These are phyloP conservation scores for Mactra quadrangularis DNA, from an alignment of 1,140 invertebrate genomes.

Conservation along the genomic window DNA sequence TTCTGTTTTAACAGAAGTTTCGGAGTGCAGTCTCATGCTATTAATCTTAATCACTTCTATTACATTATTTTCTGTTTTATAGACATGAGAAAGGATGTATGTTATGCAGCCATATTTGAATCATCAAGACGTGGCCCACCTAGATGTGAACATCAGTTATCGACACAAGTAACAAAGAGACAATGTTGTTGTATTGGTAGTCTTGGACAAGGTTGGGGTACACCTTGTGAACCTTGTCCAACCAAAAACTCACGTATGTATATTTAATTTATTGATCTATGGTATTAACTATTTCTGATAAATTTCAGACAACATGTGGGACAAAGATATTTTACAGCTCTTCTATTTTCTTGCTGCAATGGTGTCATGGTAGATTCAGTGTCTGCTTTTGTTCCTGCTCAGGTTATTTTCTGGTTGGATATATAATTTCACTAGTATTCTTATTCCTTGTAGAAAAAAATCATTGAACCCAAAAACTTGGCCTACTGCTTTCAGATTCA, in stretches of 20 bases:
- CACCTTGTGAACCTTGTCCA: slow-evolving; percentile 91
- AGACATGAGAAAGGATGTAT: slow-evolving; percentile 94
- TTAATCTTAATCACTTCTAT: too few relatives aligned
- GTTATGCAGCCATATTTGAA: slow-evolving; percentile 89
- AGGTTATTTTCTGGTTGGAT: too few relatives aligned
- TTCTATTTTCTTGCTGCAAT: too few relatives aligned
- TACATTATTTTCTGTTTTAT: slow-evolving; percentile 63
- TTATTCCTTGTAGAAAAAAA: too few relatives aligned
- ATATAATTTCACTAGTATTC: too few relatives aligned
- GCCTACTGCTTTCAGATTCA: too few relatives aligned
- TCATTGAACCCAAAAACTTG: too few relatives aligned
- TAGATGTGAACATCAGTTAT: slow-evolving; percentile 89
- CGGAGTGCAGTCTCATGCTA: too few relatives aligned
- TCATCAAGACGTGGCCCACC: slow-evolving; percentile 64
- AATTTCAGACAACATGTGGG: neutral
- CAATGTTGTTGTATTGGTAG: slow-evolving; percentile 91
- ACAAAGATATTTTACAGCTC: neutral
- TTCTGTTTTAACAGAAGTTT: too few relatives aligned
- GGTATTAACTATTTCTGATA: neutral
- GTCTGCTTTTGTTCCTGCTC: too few relatives aligned
- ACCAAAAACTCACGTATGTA: slow-evolving; percentile 87
- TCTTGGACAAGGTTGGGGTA: slow-evolving; percentile 91
- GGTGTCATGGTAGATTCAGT: too few relatives aligned
- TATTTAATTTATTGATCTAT: neutral
- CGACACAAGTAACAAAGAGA: slow-evolving; percentile 91